phyloP scores from a whole-genome alignment of 2,797 vertebrate species.

The Epinephelus awoara region DNA sequence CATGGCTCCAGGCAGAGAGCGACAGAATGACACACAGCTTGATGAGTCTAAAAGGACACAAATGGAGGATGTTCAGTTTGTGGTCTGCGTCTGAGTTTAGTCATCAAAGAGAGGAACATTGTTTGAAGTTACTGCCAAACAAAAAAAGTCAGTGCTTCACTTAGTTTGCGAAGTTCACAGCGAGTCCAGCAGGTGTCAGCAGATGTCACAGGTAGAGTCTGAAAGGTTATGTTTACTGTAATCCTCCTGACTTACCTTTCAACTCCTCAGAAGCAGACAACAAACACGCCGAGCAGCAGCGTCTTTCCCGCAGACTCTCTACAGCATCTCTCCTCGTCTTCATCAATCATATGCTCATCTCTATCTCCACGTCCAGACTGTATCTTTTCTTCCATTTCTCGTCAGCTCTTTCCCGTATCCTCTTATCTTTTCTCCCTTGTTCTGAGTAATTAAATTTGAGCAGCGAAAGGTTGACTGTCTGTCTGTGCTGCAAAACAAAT shows the following conservation, averaged over 20 bases:
- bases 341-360: conserved; percentile 23
- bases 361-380: conserved; percentile 17
- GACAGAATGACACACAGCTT: conserved; percentile 19
- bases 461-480: conserved; percentile 70
- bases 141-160: not conserved
- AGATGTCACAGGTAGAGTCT: conserved; percentile 40
- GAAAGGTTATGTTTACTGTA: not conserved
- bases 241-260: not conserved
- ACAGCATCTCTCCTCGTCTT: not conserved
- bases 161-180: conserved; percentile 28
- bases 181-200: conserved; percentile 78
- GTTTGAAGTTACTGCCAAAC: conserved; percentile 14
- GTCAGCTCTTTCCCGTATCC: conserved; percentile 38
- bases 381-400: conserved; percentile 35
- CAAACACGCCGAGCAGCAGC: not conserved
- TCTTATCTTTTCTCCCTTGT: conserved; percentile 47
- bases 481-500: conserved; percentile 77
- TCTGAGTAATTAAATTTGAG: conserved; percentile 76
- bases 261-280: not conserved
- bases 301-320: not conserved
- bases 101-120: not conserved
- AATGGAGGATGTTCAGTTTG: not conserved
- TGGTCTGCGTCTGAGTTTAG: conserved; percentile 3
- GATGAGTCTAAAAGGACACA: not conserved
- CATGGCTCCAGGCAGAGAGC: conserved; percentile 13